phyloP scores from a whole-genome alignment of 2,888 invertebrate species.

The Dynastes hyllus region DNA sequence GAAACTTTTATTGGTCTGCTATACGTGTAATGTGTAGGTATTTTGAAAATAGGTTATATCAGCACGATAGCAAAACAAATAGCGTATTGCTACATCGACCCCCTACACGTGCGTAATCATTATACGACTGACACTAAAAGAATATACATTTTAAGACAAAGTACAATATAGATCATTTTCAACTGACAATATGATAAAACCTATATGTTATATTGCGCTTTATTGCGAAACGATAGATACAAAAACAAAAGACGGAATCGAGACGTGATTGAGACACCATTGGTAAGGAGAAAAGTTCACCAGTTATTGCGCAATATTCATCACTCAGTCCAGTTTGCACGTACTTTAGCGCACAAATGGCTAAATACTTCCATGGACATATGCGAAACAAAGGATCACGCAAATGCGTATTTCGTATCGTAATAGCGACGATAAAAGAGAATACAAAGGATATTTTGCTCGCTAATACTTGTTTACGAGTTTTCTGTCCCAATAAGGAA shows the following conservation, averaged over 20 bases:
- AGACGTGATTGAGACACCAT: slow-evolving; percentile 16
- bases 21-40: too few relatives aligned
- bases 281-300: slow-evolving; percentile 26
- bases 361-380: slow-evolving; percentile 10
- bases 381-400: slow-evolving; percentile 22
- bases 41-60: slow-evolving; percentile 7
- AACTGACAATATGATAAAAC: slow-evolving; percentile 31
- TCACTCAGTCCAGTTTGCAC: slow-evolving; percentile 19
- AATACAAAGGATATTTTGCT: slow-evolving; percentile 3
- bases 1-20: too few relatives aligned
- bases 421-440: slow-evolving; percentile 1
- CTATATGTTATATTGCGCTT: neutral
- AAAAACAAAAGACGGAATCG: slow-evolving; percentile 19
- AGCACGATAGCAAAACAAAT: slow-evolving; percentile 17
- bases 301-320: slow-evolving; percentile 19
- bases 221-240: slow-evolving; percentile 27
- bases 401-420: slow-evolving; percentile 29
- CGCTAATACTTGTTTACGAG: slow-evolving; percentile 21
- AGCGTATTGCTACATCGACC: slow-evolving; percentile 11
- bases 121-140: neutral
- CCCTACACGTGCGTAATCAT: slow-evolving; percentile 22
- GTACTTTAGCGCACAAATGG: slow-evolving; percentile 18
- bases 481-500: slow-evolving; percentile 31
- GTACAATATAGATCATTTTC: slow-evolving; percentile 31
- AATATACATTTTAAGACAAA: slow-evolving; percentile 16